Percentiles rank a stretch among this genome's conserved stretches.
Conservation (phyloP, 1,140 invertebrate species). For the Antheraea mylitta region DNA sequence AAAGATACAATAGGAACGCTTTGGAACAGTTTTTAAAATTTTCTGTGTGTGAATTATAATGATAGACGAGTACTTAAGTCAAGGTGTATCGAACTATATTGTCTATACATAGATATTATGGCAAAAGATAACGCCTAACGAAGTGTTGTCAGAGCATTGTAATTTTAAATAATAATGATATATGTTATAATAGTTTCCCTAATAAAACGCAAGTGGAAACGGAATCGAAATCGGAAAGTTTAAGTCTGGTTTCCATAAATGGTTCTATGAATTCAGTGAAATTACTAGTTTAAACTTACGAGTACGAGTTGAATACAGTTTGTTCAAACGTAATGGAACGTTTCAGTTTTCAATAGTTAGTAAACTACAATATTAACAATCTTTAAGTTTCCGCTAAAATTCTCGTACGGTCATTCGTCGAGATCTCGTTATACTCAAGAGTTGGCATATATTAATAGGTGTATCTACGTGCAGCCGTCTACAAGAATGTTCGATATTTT, state of each 20-base stretch:
- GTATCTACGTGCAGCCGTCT: background rate
- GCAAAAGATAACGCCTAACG: background rate
- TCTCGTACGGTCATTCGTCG: background rate
- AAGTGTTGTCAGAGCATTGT: background rate
- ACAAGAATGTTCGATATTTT: background rate
- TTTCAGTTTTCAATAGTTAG: no score
- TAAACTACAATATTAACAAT: no score
- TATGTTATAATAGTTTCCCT: background rate
- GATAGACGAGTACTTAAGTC: no score
- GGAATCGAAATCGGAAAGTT: slow-evolving; percentile 2
- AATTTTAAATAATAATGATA: no score
- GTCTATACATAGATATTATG: no score
- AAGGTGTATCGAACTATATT: background rate
- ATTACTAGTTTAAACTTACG: background rate
- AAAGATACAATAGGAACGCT: no score
- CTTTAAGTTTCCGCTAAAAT: background rate
- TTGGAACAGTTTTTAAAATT: no score
- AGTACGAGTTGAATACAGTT: background rate
- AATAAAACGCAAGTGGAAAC: background rate
- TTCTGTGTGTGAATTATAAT: no score
- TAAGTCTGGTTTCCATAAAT: slow-evolving; percentile 3
- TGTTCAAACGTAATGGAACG: background rate
- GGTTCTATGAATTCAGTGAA: slow-evolving; percentile 1
- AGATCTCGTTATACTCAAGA: background rate
- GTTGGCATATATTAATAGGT: background rate